These are phyloP conservation scores for Berghia stephanieae DNA, from an alignment of 1,140 invertebrate genomes.

Conservation along the genomic window DNA sequence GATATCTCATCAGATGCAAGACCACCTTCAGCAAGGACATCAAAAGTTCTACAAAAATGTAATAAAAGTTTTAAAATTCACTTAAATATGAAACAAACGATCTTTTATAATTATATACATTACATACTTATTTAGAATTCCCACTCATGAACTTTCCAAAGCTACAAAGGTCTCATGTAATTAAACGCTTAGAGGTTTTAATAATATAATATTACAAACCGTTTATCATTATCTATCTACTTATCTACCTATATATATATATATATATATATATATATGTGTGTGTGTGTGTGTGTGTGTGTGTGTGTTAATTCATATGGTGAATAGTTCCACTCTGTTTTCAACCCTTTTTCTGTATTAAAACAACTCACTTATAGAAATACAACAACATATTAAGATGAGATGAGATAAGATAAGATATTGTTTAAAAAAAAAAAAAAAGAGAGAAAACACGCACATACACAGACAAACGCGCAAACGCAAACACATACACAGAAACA, in stretches of 20 bases:
- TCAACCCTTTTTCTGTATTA: background rate
- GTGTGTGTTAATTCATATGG: no score
- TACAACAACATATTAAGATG: background rate
- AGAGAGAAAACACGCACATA: no score
- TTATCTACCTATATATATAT: background rate
- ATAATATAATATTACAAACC: background rate
- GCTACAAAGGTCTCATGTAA: background rate
- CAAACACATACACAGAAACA: no score
- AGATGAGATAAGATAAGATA: no score
- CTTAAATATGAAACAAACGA: constrained; percentile 1
- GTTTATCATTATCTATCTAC: background rate
- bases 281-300: no score
- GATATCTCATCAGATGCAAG: constrained; percentile 22
- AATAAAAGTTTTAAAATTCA: no score
- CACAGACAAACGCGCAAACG: no score
- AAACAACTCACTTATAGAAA: background rate
- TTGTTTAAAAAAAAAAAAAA: no score
- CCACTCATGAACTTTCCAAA: background rate
- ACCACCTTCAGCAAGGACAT: constrained; percentile 26
- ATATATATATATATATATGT: no score
- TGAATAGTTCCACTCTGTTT: no score
- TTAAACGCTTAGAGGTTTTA: background rate
- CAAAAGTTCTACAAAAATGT: constrained; percentile 29
- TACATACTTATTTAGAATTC: no score
- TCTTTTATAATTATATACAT: background rate